phyloP scores from a whole-genome alignment of 1,140 invertebrate genomes.

The Cydia amplana region DNA sequence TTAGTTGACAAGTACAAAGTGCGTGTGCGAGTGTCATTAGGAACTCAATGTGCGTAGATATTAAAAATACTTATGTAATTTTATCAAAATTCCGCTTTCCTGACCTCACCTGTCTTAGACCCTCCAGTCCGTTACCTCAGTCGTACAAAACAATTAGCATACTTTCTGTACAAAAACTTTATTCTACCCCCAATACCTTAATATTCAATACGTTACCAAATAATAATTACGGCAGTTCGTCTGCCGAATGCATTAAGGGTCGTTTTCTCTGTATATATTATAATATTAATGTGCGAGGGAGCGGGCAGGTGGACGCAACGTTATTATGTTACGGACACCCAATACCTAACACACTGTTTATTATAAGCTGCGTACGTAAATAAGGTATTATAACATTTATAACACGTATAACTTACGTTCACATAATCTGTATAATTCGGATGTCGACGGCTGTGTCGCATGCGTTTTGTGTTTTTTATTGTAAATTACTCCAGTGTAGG shows the following conservation, averaged over 20 bases:
- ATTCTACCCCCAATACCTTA: slow-evolving; percentile 58
- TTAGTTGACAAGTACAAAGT: not conserved
- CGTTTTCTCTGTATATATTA: slow-evolving; percentile 64
- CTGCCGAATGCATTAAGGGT: slow-evolving; percentile 63
- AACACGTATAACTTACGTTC: slow-evolving; percentile 32
- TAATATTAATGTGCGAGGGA: slow-evolving; percentile 61
- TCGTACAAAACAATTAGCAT: slow-evolving; percentile 58
- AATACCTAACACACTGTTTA: slow-evolving; percentile 50
- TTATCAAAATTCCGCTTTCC: slow-evolving; percentile 65
- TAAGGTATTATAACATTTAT: slow-evolving; percentile 48
- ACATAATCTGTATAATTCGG: slow-evolving; percentile 35
- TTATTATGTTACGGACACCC: slow-evolving; percentile 61
- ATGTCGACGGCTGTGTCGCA: slow-evolving; percentile 34
- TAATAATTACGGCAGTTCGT: slow-evolving; percentile 64
- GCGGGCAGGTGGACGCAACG: slow-evolving; percentile 56
- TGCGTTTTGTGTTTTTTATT: slow-evolving; percentile 34
- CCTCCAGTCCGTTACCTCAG: slow-evolving; percentile 52
- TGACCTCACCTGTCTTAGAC: slow-evolving; percentile 56
- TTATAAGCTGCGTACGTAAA: slow-evolving; percentile 48
- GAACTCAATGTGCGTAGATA: slow-evolving; percentile 10
- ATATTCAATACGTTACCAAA: slow-evolving; percentile 73
- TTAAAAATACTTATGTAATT: slow-evolving; percentile 37
- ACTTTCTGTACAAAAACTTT: slow-evolving; percentile 63
- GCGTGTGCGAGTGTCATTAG: not conserved
- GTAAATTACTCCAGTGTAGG: slow-evolving; percentile 34